A percentile compares a stretch with the other conserved stretches of the same genome.
phyloP scores from a whole-genome alignment of 1,140 invertebrate species.

The Hypsibius dujardini region DNA sequence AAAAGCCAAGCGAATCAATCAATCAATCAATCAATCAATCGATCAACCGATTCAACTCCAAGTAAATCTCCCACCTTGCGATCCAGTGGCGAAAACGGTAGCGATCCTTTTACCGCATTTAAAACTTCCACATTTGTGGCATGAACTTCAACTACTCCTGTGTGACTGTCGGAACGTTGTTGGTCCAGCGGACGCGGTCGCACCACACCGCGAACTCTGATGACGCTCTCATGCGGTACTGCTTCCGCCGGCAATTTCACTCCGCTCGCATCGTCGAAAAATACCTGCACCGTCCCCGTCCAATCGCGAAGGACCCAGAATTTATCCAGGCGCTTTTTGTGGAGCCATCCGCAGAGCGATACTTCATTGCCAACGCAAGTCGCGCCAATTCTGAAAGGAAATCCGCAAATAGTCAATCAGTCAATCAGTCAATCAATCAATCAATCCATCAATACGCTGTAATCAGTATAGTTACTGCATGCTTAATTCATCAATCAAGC shows the following conservation, averaged over 20 bases:
- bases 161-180: conserved; percentile 45
- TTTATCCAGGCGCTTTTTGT: conserved; percentile 53
- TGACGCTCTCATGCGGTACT: conserved; percentile 38
- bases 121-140: conserved; percentile 49
- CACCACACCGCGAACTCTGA: conserved; percentile 39
- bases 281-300: conserved; percentile 61
- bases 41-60: no score
- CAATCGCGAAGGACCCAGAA: conserved; percentile 67
- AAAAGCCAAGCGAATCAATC: no score
- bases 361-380: conserved; percentile 56
- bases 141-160: conserved; percentile 69
- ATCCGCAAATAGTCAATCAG: no score
- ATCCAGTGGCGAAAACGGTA: no score
- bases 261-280: conserved; percentile 44
- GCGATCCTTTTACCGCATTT: conserved; percentile 44
- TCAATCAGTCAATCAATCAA: no score
- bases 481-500: no score
- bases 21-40: no score
- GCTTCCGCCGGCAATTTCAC: conserved; percentile 27
- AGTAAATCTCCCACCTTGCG: no score
- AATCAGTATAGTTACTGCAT: no score
- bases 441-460: no score
- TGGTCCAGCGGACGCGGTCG: conserved; percentile 36
- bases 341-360: conserved; percentile 67
- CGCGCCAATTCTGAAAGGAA: no score